Evolutionary conservation across 2,797 vertebrate species (phyloP).

Genomic region (Spheniscus humboldti): DNA sequence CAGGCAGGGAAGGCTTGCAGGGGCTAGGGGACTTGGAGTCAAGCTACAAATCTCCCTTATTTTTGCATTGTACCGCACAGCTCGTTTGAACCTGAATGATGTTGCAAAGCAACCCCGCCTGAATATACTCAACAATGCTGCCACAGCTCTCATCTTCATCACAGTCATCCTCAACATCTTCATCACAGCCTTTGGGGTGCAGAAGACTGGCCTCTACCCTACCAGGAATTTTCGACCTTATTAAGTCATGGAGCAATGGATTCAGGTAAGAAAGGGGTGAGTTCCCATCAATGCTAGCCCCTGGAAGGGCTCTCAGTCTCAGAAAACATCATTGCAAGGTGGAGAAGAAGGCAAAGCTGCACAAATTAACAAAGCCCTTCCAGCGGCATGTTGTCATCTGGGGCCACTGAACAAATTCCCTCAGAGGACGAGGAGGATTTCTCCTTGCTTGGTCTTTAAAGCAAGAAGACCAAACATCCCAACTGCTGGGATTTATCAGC

Average conservation of each 20-base stretch:
- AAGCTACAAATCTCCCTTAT: not conserved
- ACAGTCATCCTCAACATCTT: slow-evolving; percentile 89
- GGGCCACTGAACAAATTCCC: not conserved
- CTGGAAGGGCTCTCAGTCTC: not conserved
- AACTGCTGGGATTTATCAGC: not conserved
- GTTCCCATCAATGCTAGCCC: not conserved
- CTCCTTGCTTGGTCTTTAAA: not conserved
- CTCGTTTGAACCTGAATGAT: slow-evolving; percentile 83
- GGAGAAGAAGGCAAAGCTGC: not conserved
- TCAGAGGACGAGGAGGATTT: not conserved
- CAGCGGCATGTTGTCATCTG: not conserved
- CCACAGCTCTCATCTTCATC: slow-evolving; percentile 84
- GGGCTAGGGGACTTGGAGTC: not conserved
- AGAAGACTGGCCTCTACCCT: slow-evolving; percentile 83
- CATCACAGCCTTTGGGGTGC: slow-evolving; percentile 89
- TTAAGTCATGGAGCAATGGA: not conserved
- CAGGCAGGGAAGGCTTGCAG: not conserved
- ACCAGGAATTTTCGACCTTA: slow-evolving; percentile 56
- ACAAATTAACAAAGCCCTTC: not conserved
- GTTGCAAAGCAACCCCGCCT: slow-evolving; percentile 82
- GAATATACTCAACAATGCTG: slow-evolving; percentile 83
- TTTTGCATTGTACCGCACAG: slow-evolving; percentile 55
- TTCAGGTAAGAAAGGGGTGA: slow-evolving; percentile 34
- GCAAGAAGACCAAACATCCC: not conserved
- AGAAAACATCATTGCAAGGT: not conserved